These are phyloP conservation scores for Calidris pygmaea DNA, from an alignment of 2,113 vertebrate genomes.

Conservation along the genomic window DNA sequence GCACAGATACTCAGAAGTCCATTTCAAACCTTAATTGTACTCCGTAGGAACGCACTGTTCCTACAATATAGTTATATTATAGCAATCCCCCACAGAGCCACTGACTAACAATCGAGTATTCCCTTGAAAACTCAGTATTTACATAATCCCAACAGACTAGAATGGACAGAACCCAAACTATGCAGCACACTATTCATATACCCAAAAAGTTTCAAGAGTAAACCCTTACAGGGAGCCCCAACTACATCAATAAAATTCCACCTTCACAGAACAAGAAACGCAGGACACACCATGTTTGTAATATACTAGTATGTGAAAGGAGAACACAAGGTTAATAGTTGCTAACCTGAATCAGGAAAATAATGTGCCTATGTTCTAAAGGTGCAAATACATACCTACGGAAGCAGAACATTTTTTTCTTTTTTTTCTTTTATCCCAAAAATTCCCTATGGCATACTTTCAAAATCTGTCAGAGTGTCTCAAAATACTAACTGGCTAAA, in stretches of 20 bases:
- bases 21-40: not conserved
- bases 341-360: not conserved
- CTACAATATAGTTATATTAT: not conserved
- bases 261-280: not conserved
- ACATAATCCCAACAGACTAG: not conserved
- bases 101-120: not conserved
- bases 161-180: not conserved
- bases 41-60: not conserved
- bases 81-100: not conserved
- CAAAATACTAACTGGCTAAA: not conserved
- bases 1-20: not conserved
- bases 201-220: not conserved
- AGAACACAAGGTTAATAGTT: not conserved
- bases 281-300: not conserved
- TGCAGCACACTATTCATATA: not conserved
- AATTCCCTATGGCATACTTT: not conserved
- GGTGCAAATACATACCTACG: not conserved
- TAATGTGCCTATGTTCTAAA: not conserved
- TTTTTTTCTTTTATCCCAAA: not conserved
- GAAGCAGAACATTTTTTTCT: not conserved
- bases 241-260: not conserved
- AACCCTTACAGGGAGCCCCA: not conserved
- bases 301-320: rapidly evolving
- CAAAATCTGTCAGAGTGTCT: not conserved
- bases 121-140: not conserved